phyloP scores from a whole-genome alignment of 2,113 vertebrate genomes.

The Chunga burmeisteri region DNA sequence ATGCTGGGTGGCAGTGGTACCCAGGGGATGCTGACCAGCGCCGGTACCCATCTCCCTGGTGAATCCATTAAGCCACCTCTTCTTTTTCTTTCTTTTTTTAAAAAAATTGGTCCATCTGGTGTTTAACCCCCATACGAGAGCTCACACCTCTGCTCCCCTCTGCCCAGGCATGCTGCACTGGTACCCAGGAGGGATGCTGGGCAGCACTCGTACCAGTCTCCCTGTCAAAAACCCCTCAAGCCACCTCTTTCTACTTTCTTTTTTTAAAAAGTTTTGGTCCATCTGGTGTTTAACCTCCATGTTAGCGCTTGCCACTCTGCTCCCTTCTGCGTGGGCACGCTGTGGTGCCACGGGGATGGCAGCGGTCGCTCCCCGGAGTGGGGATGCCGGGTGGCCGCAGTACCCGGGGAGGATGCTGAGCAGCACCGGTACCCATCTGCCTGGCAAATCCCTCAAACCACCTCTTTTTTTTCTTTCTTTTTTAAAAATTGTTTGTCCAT shows the following conservation, averaged over 20 bases:
- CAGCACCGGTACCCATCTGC: not conserved
- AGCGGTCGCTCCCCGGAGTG: too few species aligned
- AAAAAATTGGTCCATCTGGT: not conserved
- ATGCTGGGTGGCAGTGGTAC: not conserved
- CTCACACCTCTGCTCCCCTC: not conserved
- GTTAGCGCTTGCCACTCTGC: not conserved
- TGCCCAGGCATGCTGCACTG: not conserved
- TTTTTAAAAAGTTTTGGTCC: not conserved
- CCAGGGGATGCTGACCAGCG: not conserved
- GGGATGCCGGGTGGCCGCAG: not conserved
- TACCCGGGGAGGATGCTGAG: not conserved
- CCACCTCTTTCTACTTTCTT: not conserved
- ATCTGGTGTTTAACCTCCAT: not conserved
- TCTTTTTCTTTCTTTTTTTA: too few species aligned
- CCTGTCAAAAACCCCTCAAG: not conserved
- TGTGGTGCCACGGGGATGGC: not conserved
- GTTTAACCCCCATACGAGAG: not conserved
- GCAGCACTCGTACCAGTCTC: not conserved
- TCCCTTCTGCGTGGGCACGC: not conserved
- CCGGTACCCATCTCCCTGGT: not conserved
- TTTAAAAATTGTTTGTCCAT: too few species aligned
- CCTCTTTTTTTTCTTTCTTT: not conserved
- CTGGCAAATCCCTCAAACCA: not conserved
- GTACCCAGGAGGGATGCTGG: not conserved
- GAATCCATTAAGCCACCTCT: not conserved